Conservation (phyloP, 2,797 vertebrate species). For the Enteromius thamalakanensis region DNA sequence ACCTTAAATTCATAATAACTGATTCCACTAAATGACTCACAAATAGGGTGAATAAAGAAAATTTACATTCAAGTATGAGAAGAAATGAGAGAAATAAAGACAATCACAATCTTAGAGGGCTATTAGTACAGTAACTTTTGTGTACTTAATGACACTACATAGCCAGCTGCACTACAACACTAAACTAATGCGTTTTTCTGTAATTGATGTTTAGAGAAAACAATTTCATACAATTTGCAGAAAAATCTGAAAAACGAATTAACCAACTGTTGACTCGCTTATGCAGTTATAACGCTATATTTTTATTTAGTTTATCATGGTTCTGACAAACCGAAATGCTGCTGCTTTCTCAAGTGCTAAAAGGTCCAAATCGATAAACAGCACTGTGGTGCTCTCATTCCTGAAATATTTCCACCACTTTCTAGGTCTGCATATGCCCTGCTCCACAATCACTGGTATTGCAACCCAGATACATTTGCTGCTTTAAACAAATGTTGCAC, state of each 20-base stretch:
- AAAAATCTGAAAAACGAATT: background rate
- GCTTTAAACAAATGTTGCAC: conserved; percentile 26
- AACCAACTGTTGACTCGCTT: conserved; percentile 4
- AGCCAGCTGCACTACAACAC: background rate
- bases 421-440: conserved; percentile 13
- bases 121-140: background rate
- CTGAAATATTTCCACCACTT: conserved; percentile 18
- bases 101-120: background rate
- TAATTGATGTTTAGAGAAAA: background rate
- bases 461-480: conserved; percentile 51
- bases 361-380: conserved; percentile 14
- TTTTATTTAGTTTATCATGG: conserved; percentile 16
- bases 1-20: background rate
- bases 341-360: background rate
- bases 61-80: background rate
- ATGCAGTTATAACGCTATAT: background rate
- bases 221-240: background rate
- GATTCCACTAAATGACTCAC: background rate
- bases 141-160: background rate
- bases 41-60: background rate
- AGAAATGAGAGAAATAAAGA: background rate
- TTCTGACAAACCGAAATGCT: background rate
- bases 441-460: conserved; percentile 37
- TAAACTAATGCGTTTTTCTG: conserved; percentile 16
- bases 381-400: conserved; percentile 8